Evolutionary conservation across 2,888 invertebrate genomes (phyloP).

Genomic region (Prosopocoilus inquinatus): DNA sequence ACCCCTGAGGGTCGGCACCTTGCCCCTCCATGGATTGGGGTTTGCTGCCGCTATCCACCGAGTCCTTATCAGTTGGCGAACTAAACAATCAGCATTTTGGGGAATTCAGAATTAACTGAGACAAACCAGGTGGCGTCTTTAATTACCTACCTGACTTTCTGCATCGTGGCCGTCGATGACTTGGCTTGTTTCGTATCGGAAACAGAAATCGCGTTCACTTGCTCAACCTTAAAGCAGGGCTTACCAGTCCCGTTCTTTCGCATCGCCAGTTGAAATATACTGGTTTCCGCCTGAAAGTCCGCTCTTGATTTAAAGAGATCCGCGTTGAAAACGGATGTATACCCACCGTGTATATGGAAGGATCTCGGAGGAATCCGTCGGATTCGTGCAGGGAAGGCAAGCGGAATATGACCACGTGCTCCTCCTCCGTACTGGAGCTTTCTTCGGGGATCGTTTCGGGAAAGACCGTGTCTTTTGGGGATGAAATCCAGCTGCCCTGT

Average conservation of each 20-base stretch:
- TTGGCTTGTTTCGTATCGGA: conserved; percentile 49
- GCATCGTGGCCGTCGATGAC: conserved; percentile 54
- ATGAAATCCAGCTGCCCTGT: conserved; percentile 74
- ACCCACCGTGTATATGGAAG: conserved; percentile 76
- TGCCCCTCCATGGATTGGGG: conserved; percentile 38
- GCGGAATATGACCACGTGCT: conserved; percentile 87
- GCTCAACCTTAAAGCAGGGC: conserved; percentile 53
- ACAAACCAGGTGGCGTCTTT: not conserved
- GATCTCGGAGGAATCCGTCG: conserved; percentile 70
- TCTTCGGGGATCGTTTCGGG: conserved; percentile 93
- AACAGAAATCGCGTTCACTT: conserved; percentile 50
- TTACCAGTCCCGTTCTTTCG: conserved; percentile 51
- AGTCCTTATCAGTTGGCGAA: conserved; percentile 74
- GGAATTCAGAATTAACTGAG: not conserved
- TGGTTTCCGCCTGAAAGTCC: conserved; percentile 66
- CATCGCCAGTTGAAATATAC: conserved; percentile 68
- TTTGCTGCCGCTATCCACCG: conserved; percentile 63
- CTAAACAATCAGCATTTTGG: conserved; percentile 40
- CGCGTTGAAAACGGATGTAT: too few relatives aligned
- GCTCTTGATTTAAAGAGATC: too few relatives aligned
- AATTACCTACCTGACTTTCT: conserved; percentile 63
- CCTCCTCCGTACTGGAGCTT: conserved; percentile 88
- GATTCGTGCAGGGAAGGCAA: conserved; percentile 72
- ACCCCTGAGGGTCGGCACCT: conserved; percentile 32
- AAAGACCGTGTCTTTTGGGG: conserved; percentile 84